Evolutionary conservation across 2,113 vertebrate species (phyloP).

Genomic region (Tragulus kanchil): DNA sequence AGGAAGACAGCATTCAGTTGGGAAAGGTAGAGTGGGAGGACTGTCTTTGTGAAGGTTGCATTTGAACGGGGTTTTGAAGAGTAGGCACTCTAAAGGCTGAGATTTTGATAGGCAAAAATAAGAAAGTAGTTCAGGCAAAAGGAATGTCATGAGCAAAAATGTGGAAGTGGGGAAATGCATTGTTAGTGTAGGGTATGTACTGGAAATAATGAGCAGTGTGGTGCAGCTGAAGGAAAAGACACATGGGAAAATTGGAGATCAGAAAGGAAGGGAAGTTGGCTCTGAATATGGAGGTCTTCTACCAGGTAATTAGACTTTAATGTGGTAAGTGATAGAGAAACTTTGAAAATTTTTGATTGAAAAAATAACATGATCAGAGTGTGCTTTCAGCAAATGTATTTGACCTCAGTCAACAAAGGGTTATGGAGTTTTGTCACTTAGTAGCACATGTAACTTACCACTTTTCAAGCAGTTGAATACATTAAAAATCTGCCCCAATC

Average conservation of each 20-base stretch:
- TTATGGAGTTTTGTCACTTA: not conserved
- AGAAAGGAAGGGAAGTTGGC: not conserved
- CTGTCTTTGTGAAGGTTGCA: conserved; percentile 13
- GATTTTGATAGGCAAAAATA: conserved; percentile 43
- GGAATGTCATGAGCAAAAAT: conserved; percentile 41
- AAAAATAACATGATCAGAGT: not conserved
- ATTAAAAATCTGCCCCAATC: conserved; percentile 6
- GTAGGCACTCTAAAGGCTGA: conserved; percentile 40
- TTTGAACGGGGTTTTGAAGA: conserved; percentile 15
- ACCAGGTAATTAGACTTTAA: not conserved
- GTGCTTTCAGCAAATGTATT: conserved; percentile 47
- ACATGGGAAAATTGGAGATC: not conserved
- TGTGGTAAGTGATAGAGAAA: not conserved
- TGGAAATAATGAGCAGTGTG: not conserved
- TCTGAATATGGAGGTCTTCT: not conserved
- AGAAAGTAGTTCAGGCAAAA: conserved; percentile 38
- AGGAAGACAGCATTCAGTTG: conserved; percentile 10
- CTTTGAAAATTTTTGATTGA: conserved; percentile 2
- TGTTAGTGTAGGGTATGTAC: not conserved
- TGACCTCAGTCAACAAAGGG: not conserved
- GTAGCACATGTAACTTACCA: not conserved
- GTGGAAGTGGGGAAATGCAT: not conserved
- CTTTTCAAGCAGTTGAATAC: conserved; percentile 32
- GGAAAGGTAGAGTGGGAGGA: not conserved
- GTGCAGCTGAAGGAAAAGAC: not conserved